Base-by-base conservation (phyloP, 2,888 invertebrate genomes). In the Agonopterix alstromeriana region DNA sequence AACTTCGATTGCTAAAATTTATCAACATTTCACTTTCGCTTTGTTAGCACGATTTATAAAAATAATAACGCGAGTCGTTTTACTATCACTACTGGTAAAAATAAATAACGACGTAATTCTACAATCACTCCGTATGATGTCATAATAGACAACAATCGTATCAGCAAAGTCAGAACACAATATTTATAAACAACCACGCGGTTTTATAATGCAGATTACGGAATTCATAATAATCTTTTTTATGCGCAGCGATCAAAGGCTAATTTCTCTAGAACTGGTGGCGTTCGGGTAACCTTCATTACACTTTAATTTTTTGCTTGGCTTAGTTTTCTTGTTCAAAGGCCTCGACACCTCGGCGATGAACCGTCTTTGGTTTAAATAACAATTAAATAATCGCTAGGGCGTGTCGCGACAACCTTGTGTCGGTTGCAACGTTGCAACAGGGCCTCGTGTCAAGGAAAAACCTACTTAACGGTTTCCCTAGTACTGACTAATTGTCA, bases 371-470 rank as follows among this genome's bases (percentile, higher is more conserved):
- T 70, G 72, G 72, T 77, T 82, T 82, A 77, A 85, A 82, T 82
- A 82, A 84, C 82, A 86, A 85, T 86, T 85, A 84, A 83, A 85
- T 84, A 85, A 85, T 81, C 75, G 83, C 73, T 75, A 85, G 85
- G 87, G 87, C 87, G 83, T 87, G 82, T 87, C 86, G 75, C 67
- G 56, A 68, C 69, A 82, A 84, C 87, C 87, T 88, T 88, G 87
- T 83, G 68, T 81, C 78, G 71, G 74, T 84, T 81, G 78, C 77
- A 73, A 76, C 77, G 80, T 85, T 86, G 83, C 86, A 86, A 85
- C 84, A 83, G 80, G 73, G 79, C 79, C 77, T 76, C 70, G 82
- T 86, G 87, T 88, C 87, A 88, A 88, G 87, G 87, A 82, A 84
- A 87, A 82, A 73, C 79, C 82, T 73, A 87, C 78, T 85, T 85